Evolutionary conservation across 2,113 vertebrate genomes (phyloP), one percentile per base, ranked within the genome.

Genomic region (Pangasianodon gigas): DNA sequence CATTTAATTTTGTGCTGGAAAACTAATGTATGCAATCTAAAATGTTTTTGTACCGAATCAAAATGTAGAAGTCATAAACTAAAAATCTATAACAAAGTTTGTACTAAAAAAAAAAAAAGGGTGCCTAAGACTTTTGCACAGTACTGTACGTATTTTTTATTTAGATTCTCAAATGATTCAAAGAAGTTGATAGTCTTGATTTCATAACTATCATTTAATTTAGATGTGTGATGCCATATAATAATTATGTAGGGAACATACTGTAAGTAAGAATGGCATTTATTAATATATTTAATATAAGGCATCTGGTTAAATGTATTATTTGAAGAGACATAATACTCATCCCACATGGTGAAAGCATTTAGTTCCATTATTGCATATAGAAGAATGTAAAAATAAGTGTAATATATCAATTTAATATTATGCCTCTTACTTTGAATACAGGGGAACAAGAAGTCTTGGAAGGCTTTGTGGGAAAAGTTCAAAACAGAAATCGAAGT

Each of bases 401-500:
- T 13, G 10, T 29, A 9, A 32, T 37, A 54, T 44, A 58, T 41
- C 48, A 52, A 21, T 32, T 37, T 24, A 60, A 60, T 60, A 26
- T 26, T 56, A 82, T 56, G 4, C 32, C 8, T 77, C 26, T 52
- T 24, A 52, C 67, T 69, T 44, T 84, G 0, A 60, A 67, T 32
- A 56, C 92, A 96, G 95, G 89, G 46, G 18, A 92, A 90, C 18
- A 89, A 89, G 11, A 56, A 19, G 2, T 91, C 92, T 29, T 95
- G 95, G 93, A 96, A 93, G 90, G 93, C 94, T 89, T 90, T 94
- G 41, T 97, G 95, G 95, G 95, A 96, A 87, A 86, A 79, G 62
- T 96, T 96, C 94, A 94, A 94, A 86, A 96, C 94, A 91, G 95
- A 97, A 92, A 93, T 93, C 84, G 94, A 97, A 94, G 92, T 95